Percentiles rank a stretch among this genome's conserved stretches.
phyloP scores from a whole-genome alignment of 2,113 vertebrate species.

The Phaethon lepturus region DNA sequence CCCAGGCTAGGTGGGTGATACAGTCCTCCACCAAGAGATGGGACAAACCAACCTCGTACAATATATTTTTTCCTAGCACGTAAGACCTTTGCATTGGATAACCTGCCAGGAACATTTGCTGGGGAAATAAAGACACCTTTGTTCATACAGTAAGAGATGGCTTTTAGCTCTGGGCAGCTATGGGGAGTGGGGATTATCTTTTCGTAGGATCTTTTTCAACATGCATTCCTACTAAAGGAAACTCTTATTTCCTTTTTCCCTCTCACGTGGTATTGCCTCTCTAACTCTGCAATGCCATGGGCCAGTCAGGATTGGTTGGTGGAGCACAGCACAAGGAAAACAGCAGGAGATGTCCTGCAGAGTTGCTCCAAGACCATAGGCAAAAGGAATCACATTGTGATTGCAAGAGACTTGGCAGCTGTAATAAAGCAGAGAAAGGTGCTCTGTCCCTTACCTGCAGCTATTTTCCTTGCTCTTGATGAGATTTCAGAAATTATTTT shows the following conservation, averaged over 20 bases:
- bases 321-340: background rate
- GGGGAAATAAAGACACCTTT: background rate
- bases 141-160: background rate
- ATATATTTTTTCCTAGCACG: background rate
- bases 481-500: background rate
- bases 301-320: background rate
- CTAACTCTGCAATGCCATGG: background rate
- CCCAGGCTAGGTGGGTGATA: background rate
- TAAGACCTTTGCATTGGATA: background rate
- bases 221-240: background rate
- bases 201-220: background rate
- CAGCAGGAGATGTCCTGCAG: background rate
- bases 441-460: background rate
- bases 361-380: background rate
- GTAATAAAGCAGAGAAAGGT: background rate
- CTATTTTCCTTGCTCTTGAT: background rate
- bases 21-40: background rate
- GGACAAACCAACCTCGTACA: background rate
- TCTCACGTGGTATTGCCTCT: background rate
- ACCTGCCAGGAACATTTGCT: background rate
- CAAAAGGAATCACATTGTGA: background rate
- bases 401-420: background rate
- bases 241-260: background rate
- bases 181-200: background rate
- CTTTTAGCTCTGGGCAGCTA: background rate